Evolutionary conservation across 92 coral and sea anemone genomes (phyloP), one percentile per base, ranked within the genome.

Genomic region (Phenganax subtilis): DNA sequence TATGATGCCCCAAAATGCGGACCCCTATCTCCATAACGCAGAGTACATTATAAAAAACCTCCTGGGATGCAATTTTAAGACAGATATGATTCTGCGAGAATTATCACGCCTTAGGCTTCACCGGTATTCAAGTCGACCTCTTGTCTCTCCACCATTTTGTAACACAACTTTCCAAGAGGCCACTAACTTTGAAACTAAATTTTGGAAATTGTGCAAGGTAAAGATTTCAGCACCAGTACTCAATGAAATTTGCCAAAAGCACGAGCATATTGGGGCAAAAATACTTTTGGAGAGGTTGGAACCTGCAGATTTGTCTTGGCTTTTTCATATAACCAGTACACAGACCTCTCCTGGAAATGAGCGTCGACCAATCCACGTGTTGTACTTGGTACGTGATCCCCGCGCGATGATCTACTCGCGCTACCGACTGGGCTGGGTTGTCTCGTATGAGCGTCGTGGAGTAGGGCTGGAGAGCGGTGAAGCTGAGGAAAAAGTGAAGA

Each of bases 371-470:
- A 69, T 91, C 12, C 88, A 85, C 75, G 84, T 93, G 75, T 30
- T 93, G 55, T 91, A 93, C 25, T 77, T 93, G 44, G 88, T 90
- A 69, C 98, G 98, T 54, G 98, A 93, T 44, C 98, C 98, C 0
- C 62, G 98, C 10, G 93, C 98, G 8, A 87, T 91, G 9, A 76
- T 92, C 3, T 88, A 88, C 6, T 93, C 97, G 7, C 74, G 92
- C 81, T 83, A 84, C 59, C 80, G 85, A 11, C 89, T 91, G 6
- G 93, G 97, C 6, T 91, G 93, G 97, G 27, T 79, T 52, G 27
- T 11, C 11, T 55, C 70, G 51, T n/a, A 25, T 11, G 56, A 9
- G 27, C 69, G 64, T 6, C 11, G 4, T 10, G 80, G 10, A 14
- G 37, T n/a, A 44, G 53, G 69, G n/a, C n/a, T 76, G 11, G 81